Base-by-base conservation (phyloP, 2,113 vertebrate species). In the Macheiramphus alcinus region DNA sequence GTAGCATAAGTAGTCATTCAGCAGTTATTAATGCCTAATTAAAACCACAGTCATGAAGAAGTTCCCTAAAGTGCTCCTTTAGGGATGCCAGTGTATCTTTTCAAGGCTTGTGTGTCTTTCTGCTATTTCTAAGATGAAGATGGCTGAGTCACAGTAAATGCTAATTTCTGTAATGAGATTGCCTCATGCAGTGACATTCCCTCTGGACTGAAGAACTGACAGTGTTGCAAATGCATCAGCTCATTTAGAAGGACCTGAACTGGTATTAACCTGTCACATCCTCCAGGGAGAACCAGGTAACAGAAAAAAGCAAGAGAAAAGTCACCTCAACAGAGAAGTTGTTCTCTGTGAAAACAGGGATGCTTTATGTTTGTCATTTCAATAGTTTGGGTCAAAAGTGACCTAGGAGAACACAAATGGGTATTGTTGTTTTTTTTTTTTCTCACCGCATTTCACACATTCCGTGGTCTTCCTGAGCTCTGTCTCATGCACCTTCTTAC, bases 111-210 rank as follows among this genome's bases (percentile, higher is more conserved):
- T 68, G 6, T 70, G 67, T 90, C 84, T 96, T 74, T 93, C 55
- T 90, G 73, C 42, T 87, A 1, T 95, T 78, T 73, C 53, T 85
- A 38, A 85, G 56, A 72, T 36, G 94, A 94, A 97, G 92, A 89
- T 29, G 87, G 79, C 94, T 96, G 94, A 97, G 71, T 97, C 91
- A 97, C 56, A 87, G 90, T 66, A 94, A 73, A 78, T 83, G 25
- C 14, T 94, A 83, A 74, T 95, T 80, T 96, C 78, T 96, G 27
- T 86, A 96, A 96, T 84, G 68, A 81, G 83, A 91, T 66, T 81
- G 70, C 85, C 68, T 97, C 59, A 52, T 67, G 61, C 25, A 93
- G 68, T 58, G 20, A 13, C 80, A 68, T 90, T 90, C 71, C 63
- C 86, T 52, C 86, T 81, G 88, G 79, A 81, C 2, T 20, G 67